These are phyloP conservation scores for Sericinus montela DNA, from an alignment of 2,888 invertebrate genomes.

Conservation along the genomic window DNA sequence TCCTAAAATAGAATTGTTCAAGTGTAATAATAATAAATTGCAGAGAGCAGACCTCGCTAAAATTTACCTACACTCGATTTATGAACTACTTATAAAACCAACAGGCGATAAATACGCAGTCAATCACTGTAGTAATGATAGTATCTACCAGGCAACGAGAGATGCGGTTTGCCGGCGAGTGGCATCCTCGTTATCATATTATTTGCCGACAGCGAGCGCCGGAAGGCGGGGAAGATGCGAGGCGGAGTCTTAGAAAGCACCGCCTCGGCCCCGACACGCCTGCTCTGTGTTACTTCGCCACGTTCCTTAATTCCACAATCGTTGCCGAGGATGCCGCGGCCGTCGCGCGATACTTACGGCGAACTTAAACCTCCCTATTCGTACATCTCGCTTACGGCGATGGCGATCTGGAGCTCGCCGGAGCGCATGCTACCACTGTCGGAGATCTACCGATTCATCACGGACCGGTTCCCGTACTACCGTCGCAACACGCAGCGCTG, in stretches of 20 bases:
- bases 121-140: constrained; percentile 71
- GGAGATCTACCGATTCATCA: constrained; percentile 93
- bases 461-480: constrained; percentile 88
- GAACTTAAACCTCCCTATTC: constrained; percentile 98
- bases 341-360: constrained; percentile 93
- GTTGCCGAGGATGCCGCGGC: constrained; percentile 87
- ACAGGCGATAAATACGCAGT: constrained; percentile 60
- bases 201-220: constrained; percentile 33
- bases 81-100: constrained; percentile 30
- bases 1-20: no score
- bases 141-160: constrained; percentile 46
- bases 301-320: constrained; percentile 80
- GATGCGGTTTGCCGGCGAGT: constrained; percentile 62
- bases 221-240: constrained; percentile 22
- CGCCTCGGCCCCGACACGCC: constrained; percentile 32
- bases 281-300: constrained; percentile 22
- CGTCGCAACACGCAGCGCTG: constrained; percentile 92
- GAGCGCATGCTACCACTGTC: constrained; percentile 93
- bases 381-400: constrained; percentile 96
- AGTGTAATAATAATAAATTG: not conserved
- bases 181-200: constrained; percentile 73
- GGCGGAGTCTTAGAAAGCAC: constrained; percentile 31
- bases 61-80: constrained; percentile 9
- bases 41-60: not conserved
- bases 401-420: constrained; percentile 97